These are phyloP conservation scores for Notarius lentiginosus DNA, from an alignment of 2,113 vertebrate genomes.

Conservation along the genomic window DNA sequence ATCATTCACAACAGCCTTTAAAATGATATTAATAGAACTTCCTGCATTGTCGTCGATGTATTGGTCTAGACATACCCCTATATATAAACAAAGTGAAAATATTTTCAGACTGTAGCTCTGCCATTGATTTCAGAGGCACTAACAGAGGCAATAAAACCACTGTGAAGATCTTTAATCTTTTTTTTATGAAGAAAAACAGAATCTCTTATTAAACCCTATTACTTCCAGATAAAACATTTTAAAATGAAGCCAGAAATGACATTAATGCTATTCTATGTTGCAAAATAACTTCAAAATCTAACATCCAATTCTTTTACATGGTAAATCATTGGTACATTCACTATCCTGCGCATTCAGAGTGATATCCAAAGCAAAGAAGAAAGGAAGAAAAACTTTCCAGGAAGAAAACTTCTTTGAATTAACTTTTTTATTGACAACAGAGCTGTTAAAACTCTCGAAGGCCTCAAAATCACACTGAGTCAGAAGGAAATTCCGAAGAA, in stretches of 20 bases:
- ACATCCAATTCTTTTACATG: not conserved
- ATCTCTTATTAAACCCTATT: slow-evolving; percentile 32
- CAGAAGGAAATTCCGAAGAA: not conserved
- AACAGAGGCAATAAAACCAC: not conserved
- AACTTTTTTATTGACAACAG: not conserved
- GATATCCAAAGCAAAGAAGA: not conserved
- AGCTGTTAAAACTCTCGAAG: not conserved
- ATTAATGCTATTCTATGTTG: not conserved
- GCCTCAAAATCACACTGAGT: not conserved
- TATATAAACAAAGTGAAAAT: not conserved
- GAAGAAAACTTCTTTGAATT: not conserved
- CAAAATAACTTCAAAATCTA: not conserved
- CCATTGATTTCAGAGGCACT: slow-evolving; percentile 20
- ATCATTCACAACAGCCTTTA: not conserved
- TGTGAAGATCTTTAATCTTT: slow-evolving; percentile 3
- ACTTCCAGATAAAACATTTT: slow-evolving; percentile 25
- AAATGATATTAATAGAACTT: not conserved
- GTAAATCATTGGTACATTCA: not conserved
- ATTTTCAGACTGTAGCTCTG: not conserved
- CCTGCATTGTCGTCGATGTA: not conserved
- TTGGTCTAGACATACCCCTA: too few species aligned
- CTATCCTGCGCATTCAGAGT: not conserved
- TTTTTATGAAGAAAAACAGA: slow-evolving; percentile 28
- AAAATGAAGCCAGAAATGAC: not conserved
- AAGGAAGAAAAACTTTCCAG: not conserved